Percentiles rank a stretch among this genome's conserved stretches.
phyloP scores from a whole-genome alignment of 2,888 invertebrate genomes.

The Gasteruption jaculator region DNA sequence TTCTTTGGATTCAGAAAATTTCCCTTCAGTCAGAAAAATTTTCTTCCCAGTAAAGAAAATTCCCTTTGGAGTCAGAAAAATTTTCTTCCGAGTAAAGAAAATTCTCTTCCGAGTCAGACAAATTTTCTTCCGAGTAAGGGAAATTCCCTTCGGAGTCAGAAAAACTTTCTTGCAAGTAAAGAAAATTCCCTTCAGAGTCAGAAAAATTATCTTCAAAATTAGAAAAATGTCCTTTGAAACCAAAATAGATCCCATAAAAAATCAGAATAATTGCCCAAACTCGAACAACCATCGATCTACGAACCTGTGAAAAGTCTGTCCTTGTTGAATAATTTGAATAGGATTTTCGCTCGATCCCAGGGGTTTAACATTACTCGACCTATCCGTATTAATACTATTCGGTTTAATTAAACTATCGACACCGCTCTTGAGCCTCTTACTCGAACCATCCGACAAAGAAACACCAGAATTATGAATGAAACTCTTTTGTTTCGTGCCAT shows the following conservation, averaged over 20 bases:
- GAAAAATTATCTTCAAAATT: not conserved
- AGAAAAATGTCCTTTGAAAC: not conserved
- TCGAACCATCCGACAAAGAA: constrained; percentile 18
- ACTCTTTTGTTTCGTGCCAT: constrained; percentile 25
- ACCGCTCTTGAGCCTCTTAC: constrained; percentile 22
- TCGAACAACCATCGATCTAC: not conserved
- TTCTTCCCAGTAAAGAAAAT: no score
- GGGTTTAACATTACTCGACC: constrained; percentile 40
- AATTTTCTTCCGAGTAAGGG: not conserved
- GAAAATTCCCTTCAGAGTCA: not conserved
- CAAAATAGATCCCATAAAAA: no score
- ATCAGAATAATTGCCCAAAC: no score
- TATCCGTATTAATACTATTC: constrained; percentile 24
- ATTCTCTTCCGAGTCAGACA: no score
- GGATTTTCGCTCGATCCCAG: constrained; percentile 58
- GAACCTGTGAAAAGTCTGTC: constrained; percentile 56
- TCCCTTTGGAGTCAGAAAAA: no score
- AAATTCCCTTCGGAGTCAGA: not conserved
- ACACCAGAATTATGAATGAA: constrained; percentile 21
- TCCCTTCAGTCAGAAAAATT: no score
- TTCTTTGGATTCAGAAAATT: no score
- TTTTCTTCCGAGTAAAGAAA: no score
- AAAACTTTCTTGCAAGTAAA: not conserved
- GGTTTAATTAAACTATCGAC: constrained; percentile 13
- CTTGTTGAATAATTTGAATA: constrained; percentile 59